phyloP scores from a whole-genome alignment of 2,797 vertebrate species.

The Mastacembelus armatus region DNA sequence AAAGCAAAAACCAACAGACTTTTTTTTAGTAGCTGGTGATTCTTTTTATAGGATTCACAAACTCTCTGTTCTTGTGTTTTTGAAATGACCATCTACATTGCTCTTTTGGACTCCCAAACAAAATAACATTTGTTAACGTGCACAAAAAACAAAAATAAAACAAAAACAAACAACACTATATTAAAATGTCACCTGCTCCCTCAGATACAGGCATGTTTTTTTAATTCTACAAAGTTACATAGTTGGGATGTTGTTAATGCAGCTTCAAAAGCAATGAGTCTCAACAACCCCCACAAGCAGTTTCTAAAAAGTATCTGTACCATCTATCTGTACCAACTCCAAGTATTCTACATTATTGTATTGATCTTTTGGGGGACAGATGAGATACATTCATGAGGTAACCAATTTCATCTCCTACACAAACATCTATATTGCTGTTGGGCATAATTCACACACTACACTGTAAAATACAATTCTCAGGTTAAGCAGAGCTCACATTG shows the following conservation, averaged over 20 bases:
- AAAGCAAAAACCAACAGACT: conserved; percentile 70
- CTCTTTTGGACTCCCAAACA: conserved; percentile 56
- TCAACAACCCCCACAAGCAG: conserved; percentile 35
- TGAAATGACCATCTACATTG: conserved; percentile 59
- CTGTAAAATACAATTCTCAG: conserved; percentile 51
- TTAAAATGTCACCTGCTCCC: conserved; percentile 78
- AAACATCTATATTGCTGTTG: conserved; percentile 37
- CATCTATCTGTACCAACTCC: conserved; percentile 40
- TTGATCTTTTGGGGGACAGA: conserved; percentile 43
- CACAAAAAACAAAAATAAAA: conserved; percentile 62
- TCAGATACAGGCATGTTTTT: conserved; percentile 65
- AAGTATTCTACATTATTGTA: conserved; percentile 46
- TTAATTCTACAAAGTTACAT: conserved; percentile 60
- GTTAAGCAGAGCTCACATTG: conserved; percentile 53
- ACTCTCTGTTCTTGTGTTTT: conserved; percentile 29
- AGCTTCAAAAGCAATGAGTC: conserved; percentile 44
- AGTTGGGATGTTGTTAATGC: conserved; percentile 54
- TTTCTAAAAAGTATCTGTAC: conserved; percentile 48
- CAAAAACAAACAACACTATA: conserved; percentile 61
- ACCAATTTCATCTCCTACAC: conserved; percentile 49
- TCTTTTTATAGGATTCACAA: conserved; percentile 58
- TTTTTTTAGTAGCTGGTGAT: conserved; percentile 77
- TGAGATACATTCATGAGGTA: conserved; percentile 77
- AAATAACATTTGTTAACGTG: conserved; percentile 73
- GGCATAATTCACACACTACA: conserved; percentile 54